These are phyloP conservation scores for Aphrocallistes beatrix DNA, from an alignment of 37 sponge, comb jelly and placozoan genomes.

Conservation along the genomic window DNA sequence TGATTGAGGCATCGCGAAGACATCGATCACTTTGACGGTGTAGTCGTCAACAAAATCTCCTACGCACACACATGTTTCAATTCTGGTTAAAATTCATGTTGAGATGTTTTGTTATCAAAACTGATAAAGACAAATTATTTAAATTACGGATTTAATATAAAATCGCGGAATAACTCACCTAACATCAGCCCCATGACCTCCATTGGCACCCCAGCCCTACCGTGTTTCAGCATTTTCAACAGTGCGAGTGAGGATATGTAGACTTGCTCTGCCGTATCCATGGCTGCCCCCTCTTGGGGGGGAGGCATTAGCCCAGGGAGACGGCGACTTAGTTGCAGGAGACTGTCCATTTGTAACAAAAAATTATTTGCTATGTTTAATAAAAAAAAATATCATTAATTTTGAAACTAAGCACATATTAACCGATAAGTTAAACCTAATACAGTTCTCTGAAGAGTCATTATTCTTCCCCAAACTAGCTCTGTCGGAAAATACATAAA, in stretches of 20 bases:
- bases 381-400: neutral
- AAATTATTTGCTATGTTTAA: neutral
- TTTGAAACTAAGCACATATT: too few species aligned
- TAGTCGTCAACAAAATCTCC: slow-evolving; percentile 98
- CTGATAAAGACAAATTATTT: neutral
- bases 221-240: slow-evolving; percentile 61
- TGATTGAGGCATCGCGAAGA: slow-evolving; percentile 99
- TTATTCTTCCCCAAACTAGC: too few species aligned
- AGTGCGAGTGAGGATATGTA: slow-evolving; percentile 98
- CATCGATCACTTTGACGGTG: slow-evolving; percentile 95
- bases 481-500: too few species aligned
- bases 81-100: too few species aligned
- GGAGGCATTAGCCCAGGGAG: neutral
- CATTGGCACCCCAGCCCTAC: slow-evolving; percentile 99
- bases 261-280: slow-evolving; percentile 96
- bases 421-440: too few species aligned
- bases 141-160: neutral
- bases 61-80: neutral
- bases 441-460: too few species aligned
- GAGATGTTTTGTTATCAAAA: too few species aligned
- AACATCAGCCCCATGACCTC: slow-evolving; percentile 99
- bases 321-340: neutral
- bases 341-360: neutral
- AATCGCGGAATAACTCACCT: slow-evolving; percentile 31
- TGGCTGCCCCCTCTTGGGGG: slow-evolving; percentile 45